Evolutionary conservation across 2,888 invertebrate genomes (phyloP).

Genomic region (Spialia ferax): DNA sequence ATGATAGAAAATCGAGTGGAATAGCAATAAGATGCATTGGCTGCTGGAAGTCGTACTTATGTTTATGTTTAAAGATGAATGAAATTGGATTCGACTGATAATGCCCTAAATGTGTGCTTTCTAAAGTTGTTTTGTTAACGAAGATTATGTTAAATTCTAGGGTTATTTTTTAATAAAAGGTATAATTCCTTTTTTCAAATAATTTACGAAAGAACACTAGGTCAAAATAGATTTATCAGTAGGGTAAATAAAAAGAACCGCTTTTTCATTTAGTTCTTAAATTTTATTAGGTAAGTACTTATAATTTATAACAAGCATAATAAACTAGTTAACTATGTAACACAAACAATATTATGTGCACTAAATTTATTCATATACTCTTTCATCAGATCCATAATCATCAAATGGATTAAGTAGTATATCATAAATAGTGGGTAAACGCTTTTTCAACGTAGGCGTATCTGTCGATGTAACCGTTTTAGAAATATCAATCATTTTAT

Average conservation of each 20-base stretch:
- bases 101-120: not conserved
- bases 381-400: slow-evolving; percentile 44
- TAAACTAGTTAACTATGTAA: slow-evolving; percentile 23
- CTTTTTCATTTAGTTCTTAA: not conserved
- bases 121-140: not conserved
- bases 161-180: not conserved
- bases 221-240: not conserved
- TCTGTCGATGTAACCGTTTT: not conserved
- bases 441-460: slow-evolving; percentile 37
- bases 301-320: slow-evolving; percentile 31
- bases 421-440: slow-evolving; percentile 51
- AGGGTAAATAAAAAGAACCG: not conserved
- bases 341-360: slow-evolving; percentile 12
- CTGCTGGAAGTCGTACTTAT: slow-evolving; percentile 27
- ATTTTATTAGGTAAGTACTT: not conserved
- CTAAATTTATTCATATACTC: slow-evolving; percentile 51
- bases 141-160: not conserved
- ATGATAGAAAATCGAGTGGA: slow-evolving; percentile 76
- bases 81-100: slow-evolving; percentile 44
- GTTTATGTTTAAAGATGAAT: slow-evolving; percentile 44
- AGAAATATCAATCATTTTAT: slow-evolving; percentile 17
- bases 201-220: not conserved
- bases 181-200: too few species aligned
- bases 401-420: slow-evolving; percentile 48
- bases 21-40: slow-evolving; percentile 69